Evolutionary conservation across 1,140 invertebrate species (phyloP).

Genomic region (Globodera ellingtonae): DNA sequence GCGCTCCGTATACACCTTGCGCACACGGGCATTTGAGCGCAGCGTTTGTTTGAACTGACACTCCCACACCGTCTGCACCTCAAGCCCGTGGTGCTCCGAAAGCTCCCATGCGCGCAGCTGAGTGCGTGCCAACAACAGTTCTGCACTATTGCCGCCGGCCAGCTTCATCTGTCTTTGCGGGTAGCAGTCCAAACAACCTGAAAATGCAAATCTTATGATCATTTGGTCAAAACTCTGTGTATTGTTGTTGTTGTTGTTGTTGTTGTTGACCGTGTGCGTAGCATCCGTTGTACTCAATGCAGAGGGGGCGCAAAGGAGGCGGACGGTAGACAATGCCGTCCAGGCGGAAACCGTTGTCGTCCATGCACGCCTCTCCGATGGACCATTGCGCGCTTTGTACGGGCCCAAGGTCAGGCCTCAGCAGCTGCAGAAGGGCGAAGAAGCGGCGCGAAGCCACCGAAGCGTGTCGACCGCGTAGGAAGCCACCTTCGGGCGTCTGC

Average conservation of each 20-base stretch:
- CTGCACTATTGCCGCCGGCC: slow-evolving; percentile 7
- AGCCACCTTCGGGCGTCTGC: slow-evolving; percentile 13
- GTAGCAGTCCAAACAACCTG: slow-evolving; percentile 23
- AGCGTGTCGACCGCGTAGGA: slow-evolving; percentile 1
- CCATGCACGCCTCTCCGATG: slow-evolving; percentile 8
- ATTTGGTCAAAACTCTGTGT: neutral
- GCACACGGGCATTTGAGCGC: neutral
- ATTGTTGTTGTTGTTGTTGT: too few relatives aligned
- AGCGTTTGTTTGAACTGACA: slow-evolving; percentile 7
- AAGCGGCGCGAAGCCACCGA: slow-evolving; percentile 14
- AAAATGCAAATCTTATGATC: neutral
- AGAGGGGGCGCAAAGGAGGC: slow-evolving; percentile 10
- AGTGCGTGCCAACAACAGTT: slow-evolving; percentile 18
- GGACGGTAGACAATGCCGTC: neutral
- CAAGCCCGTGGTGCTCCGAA: slow-evolving; percentile 10
- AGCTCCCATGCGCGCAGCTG: slow-evolving; percentile 18
- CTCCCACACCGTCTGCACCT: slow-evolving; percentile 15
- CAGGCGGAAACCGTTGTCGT: slow-evolving; percentile 8
- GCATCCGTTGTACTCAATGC: slow-evolving; percentile 24
- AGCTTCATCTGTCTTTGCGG: neutral
- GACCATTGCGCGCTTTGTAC: slow-evolving; percentile 12
- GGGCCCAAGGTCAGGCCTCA: neutral
- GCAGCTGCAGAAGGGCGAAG: slow-evolving; percentile 4
- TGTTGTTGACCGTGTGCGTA: neutral
- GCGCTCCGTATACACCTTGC: neutral